Evolutionary conservation across 1,140 invertebrate genomes (phyloP), one percentile per base, ranked within the genome.

Genomic region (Anastatus disparis): DNA sequence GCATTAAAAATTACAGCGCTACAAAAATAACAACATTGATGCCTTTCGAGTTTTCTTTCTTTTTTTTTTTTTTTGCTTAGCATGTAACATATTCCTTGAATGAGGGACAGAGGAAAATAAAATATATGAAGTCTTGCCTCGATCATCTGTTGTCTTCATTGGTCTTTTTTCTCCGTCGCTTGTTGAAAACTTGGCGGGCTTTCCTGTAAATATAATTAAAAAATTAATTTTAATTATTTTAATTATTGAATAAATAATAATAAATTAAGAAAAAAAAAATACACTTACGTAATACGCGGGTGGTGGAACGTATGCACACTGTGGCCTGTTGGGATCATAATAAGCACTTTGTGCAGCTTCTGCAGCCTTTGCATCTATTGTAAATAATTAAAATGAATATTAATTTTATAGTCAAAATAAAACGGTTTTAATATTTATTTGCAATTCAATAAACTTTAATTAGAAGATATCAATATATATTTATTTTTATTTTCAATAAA

Each of bases 281-380:
- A n/a, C n/a, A 90, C 92, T 89, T 88, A 94, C 93, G 84, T 94
- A 93, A 78, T 93, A 93, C 42, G 92, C 89, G 55, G 94, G 93
- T 72, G 93, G 92, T 75, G 95, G 94, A 73, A 95, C 91, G 77
- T 94, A 96, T 61, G 93, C 93, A 78, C 92, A 92, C 77, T 94
- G 92, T 8, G 93, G 93, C 79, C 88, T 89, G 78, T 91, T 93
- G 9, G 93, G 94, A 87, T 96, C 94, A 78, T 94, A 95, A 85
- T 94, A 96, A 63, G 93, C 95, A 84, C 91, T 94, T 81, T 91
- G 92, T 50, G 93, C 93, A 76, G 94, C 94, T 86, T 96, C 94
- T 22, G 91, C 90, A 76, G 94, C 94, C 87, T 96, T 95, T 48
- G 92, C 91, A 90, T 94, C 92, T 92, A 85, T 72, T 76, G 44